These are phyloP conservation scores for Tachina fera DNA, from an alignment of 2,888 invertebrate genomes.

Conservation along the genomic window DNA sequence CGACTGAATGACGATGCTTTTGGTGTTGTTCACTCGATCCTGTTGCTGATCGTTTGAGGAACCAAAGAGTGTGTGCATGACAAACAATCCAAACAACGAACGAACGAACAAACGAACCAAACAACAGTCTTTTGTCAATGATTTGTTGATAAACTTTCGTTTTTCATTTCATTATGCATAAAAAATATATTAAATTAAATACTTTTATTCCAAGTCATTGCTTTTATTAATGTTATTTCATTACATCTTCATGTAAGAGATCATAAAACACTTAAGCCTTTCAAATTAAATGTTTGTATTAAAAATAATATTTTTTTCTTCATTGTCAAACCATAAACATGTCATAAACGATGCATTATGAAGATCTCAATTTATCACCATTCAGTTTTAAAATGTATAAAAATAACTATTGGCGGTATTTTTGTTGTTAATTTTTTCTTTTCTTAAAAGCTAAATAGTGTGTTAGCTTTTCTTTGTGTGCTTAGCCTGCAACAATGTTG, in stretches of 20 bases:
- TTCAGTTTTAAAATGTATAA: constrained; percentile 16
- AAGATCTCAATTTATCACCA: constrained; percentile 59
- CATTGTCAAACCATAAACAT: constrained; percentile 50
- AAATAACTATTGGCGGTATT: constrained; percentile 1
- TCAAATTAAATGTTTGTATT: constrained; percentile 51
- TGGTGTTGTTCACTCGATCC: constrained; percentile 18
- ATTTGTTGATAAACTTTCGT: constrained; percentile 69
- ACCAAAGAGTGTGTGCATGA: constrained; percentile 25
- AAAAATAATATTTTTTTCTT: constrained; percentile 21
- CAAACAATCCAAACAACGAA: neutral
- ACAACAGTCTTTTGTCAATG: constrained; percentile 55
- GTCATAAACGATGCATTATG: constrained; percentile 24
- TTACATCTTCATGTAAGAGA: constrained; percentile 55
- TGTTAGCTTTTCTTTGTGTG: constrained; percentile 8
- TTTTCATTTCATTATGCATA: constrained; percentile 49
- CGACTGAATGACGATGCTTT: constrained; percentile 69
- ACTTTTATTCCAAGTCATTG: constrained; percentile 62
- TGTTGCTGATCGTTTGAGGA: constrained; percentile 32
- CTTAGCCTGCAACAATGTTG: too few species aligned
- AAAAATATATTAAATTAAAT: constrained; percentile 16
- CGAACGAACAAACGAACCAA: neutral
- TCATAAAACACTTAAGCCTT: constrained; percentile 62
- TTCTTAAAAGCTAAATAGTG: neutral
- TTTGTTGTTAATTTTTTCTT: neutral
- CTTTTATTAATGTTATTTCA: constrained; percentile 59